Base-by-base conservation (phyloP, 2,113 vertebrate species). In the Daphoenositta chrysoptera region DNA sequence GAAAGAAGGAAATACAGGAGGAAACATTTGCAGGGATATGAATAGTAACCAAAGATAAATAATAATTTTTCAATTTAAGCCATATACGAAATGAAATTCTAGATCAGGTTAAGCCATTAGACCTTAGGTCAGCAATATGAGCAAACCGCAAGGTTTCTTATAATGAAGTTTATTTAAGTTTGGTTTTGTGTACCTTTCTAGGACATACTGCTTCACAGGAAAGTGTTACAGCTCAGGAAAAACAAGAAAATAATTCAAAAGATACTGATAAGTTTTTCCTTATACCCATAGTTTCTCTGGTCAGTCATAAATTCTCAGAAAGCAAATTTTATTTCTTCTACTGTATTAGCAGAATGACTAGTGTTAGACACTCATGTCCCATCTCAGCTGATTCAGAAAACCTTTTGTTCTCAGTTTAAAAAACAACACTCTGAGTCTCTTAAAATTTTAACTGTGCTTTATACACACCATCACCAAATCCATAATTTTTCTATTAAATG, bases 361-460 rank as follows among this genome's bases (percentile, higher is more conserved):
- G 5, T 21, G 10, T 53, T 56, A 2, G 1, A 27, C 70, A 69
- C 22, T 23, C 4, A 8, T 5, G 2, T 30, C 19, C 5, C 22
- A 70, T n/a, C 33, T 53, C 20, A 68, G 20, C 10, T 79, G 35
- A 58, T 39, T 71, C 35, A 80, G n/a, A 89, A 71, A 17, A n/a
- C 1, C 7, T 88, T 44, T 83, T 27, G 7, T 12, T 72, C 27
- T n/a, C 8, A 45, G 2, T 66, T 66, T 83, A 75, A 75, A 35
- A 57, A 60, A 44, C 50, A 69, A 19, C 8, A 68, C 10, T 30
- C 5, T 31, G 10, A 30, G 2, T 23, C 4, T 37, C 18, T 79
- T 26, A 54, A 64, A 63, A 51, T 77, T 71, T 37, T 39, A 40
- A 9, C 6, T 71, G 13, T 19, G n/a, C 44, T 58, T 79, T 44